Evolutionary conservation across 37 sponge, comb jelly and placozoan species (phyloP).

Genomic region (Bolinopsis microptera): DNA sequence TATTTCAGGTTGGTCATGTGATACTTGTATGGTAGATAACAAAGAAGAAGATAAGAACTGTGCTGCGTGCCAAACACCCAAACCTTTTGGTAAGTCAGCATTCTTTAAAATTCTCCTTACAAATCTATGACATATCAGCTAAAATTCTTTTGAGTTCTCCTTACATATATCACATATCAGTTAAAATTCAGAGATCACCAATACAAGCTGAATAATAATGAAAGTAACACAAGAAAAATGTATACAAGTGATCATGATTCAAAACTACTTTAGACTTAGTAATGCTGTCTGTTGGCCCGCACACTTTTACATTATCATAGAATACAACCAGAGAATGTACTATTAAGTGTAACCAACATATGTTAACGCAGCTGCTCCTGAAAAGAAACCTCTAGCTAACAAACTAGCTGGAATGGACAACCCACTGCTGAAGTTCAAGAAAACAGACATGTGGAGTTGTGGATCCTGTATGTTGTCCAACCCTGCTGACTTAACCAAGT

Average conservation of each 20-base stretch:
- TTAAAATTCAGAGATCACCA: background rate
- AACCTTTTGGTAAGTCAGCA: background rate
- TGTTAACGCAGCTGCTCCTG: too few relatives aligned
- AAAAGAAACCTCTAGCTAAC: background rate
- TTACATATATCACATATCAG: too few relatives aligned
- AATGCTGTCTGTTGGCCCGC: too few relatives aligned
- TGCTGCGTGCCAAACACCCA: slow-evolving; percentile 26
- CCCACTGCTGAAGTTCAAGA: slow-evolving; percentile 63
- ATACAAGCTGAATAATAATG: background rate
- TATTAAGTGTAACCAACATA: too few relatives aligned
- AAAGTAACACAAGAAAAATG: background rate
- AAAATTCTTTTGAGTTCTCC: too few relatives aligned
- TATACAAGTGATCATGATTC: background rate
- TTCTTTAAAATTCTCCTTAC: too few relatives aligned
- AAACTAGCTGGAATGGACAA: slow-evolving; percentile 19
- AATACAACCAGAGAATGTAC: too few relatives aligned
- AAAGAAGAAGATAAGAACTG: slow-evolving; percentile 26
- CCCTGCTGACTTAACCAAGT: background rate
- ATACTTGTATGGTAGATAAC: slow-evolving; percentile 16
- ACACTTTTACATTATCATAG: too few relatives aligned
- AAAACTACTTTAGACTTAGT: slow-evolving; percentile 39
- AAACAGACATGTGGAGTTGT: background rate
- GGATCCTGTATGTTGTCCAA: slow-evolving; percentile 53
- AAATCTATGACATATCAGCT: too few relatives aligned
- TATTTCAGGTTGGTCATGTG: slow-evolving; percentile 56